Conservation (phyloP, 2,888 invertebrate species). For the Eubasilissa splendida region DNA sequence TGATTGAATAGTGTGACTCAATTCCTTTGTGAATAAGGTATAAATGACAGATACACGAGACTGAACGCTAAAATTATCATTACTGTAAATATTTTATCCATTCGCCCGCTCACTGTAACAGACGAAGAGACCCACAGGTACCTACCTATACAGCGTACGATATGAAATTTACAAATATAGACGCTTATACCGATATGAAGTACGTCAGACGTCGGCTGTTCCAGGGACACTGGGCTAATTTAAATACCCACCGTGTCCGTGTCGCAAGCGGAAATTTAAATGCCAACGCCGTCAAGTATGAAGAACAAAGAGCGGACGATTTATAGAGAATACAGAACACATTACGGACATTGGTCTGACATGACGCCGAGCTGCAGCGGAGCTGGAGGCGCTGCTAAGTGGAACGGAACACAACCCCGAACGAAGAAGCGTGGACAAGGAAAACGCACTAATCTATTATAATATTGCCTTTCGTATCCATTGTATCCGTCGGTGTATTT, state of each 20-base stretch:
- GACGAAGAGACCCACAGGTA: background rate
- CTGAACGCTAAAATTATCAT: background rate
- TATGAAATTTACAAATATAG: background rate
- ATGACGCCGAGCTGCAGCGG: background rate
- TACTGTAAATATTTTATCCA: constrained; percentile 7
- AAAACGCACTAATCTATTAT: too few relatives aligned
- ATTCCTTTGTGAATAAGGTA: background rate
- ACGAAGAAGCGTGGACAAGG: too few relatives aligned
- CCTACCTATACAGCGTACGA: background rate
- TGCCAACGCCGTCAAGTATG: constrained; percentile 6
- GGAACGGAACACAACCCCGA: too few relatives aligned
- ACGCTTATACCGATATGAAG: background rate
- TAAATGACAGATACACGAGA: constrained; percentile 13
- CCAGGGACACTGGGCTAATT: background rate
- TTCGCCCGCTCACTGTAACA: background rate
- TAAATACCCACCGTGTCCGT: constrained; percentile 2
- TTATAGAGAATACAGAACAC: background rate
- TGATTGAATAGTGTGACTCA: background rate
- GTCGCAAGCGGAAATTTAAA: constrained; percentile 15
- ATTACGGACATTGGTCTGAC: background rate
- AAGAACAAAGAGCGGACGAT: background rate
- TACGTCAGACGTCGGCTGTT: background rate
- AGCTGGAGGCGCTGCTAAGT: background rate
- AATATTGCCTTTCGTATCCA: too few relatives aligned
- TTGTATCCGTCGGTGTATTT: too few relatives aligned